phyloP scores from a whole-genome alignment of 2,888 invertebrate species.

The Dryadula phaetusa region DNA sequence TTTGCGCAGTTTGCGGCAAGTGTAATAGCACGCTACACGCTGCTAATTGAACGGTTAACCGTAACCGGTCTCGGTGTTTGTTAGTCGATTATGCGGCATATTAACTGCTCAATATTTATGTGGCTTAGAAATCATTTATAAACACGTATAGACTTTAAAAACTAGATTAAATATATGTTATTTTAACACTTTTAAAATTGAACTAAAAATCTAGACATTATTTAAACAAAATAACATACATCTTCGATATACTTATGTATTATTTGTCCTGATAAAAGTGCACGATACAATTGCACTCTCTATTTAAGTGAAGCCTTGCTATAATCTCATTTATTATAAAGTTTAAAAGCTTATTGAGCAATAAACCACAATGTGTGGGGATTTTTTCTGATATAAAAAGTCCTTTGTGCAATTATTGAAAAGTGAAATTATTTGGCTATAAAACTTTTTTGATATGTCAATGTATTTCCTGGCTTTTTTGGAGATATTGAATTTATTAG shows the following conservation, averaged over 20 bases:
- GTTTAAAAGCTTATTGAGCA: constrained; percentile 14
- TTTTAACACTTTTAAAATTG: neutral
- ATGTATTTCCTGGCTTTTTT: neutral
- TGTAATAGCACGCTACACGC: constrained; percentile 58
- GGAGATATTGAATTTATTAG: too few species aligned
- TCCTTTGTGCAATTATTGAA: too few species aligned
- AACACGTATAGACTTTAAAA: neutral
- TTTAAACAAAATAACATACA: neutral
- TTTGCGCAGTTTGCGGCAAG: constrained; percentile 24
- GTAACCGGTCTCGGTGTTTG: constrained; percentile 62
- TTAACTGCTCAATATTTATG: constrained; percentile 28
- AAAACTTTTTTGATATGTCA: neutral
- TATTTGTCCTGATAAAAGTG: neutral
- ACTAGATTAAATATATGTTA: neutral
- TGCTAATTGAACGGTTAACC: constrained; percentile 74
- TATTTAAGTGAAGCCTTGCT: constrained; percentile 22
- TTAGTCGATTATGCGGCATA: constrained; percentile 56
- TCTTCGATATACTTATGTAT: neutral
- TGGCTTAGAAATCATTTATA: constrained; percentile 21
- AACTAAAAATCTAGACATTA: neutral
- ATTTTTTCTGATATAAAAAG: constrained; percentile 3
- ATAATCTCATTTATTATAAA: constrained; percentile 21
- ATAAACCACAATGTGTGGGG: neutral
- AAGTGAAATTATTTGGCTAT: neutral
- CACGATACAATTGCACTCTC: constrained; percentile 1